Conservation (phyloP, 2,797 vertebrate genomes). For the Cossypha niveicapilla region DNA sequence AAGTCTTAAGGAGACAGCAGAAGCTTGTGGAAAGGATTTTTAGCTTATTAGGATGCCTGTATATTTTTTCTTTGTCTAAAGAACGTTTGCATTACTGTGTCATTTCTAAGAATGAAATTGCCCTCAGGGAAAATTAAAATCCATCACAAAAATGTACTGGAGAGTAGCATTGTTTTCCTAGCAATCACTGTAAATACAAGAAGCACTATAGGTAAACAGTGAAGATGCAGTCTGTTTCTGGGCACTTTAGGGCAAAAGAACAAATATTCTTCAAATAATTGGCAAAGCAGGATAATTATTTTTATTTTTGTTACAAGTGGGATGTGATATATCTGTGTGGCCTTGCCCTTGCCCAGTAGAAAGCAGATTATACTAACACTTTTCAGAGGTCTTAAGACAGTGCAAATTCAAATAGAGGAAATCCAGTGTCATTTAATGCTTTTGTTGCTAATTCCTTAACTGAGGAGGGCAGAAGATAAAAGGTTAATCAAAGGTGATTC, state of each 20-base stretch:
- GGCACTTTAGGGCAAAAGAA: background rate
- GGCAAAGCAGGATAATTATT: background rate
- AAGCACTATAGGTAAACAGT: background rate
- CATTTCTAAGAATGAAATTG: background rate
- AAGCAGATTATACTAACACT: background rate
- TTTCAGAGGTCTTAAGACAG: background rate
- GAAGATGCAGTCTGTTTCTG: background rate
- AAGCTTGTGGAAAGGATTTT: slow-evolving; percentile 1
- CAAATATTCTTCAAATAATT: background rate
- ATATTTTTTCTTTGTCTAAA: background rate
- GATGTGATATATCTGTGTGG: background rate
- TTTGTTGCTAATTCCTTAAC: background rate
- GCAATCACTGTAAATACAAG: background rate
- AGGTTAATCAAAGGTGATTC: background rate
- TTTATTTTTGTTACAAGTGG: background rate
- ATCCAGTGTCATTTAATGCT: background rate
- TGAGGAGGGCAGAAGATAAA: background rate
- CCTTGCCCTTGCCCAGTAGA: background rate
- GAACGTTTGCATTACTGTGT: background rate
- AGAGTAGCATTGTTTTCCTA: background rate
- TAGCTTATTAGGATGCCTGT: background rate
- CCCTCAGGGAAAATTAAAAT: background rate
- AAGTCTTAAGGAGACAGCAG: background rate
- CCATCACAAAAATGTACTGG: background rate
- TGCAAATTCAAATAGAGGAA: background rate